phyloP scores from a whole-genome alignment of 2,113 vertebrate genomes.

The Synchiropus splendidus region DNA sequence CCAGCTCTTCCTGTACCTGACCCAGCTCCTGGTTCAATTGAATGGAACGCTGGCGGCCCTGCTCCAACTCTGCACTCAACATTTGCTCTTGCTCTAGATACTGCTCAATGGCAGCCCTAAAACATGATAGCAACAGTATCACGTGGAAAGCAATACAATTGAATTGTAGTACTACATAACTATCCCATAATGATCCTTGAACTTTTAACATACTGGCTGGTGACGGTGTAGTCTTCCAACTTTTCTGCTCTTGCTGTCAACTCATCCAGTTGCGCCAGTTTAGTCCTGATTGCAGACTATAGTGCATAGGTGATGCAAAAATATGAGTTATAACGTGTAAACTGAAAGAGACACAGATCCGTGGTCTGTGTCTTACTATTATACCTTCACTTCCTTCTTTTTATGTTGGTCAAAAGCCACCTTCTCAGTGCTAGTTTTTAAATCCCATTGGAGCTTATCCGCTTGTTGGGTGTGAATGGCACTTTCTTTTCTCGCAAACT shows the following conservation, averaged over 20 bases:
- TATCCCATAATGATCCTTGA: too few species aligned
- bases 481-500: constrained; percentile 69
- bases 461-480: constrained; percentile 72
- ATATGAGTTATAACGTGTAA: too few species aligned
- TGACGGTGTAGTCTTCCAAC: constrained; percentile 77
- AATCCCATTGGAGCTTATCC: constrained; percentile 78
- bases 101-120: constrained; percentile 69
- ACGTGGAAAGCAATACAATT: too few species aligned
- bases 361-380: background rate
- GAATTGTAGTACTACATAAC: too few species aligned
- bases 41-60: constrained; percentile 50
- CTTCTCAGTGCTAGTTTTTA: constrained; percentile 73
- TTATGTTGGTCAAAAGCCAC: constrained; percentile 73
- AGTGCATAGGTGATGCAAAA: background rate
- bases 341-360: too few species aligned
- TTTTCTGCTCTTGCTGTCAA: constrained; percentile 70
- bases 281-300: constrained; percentile 74
- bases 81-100: constrained; percentile 62
- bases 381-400: constrained; percentile 78
- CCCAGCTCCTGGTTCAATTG: constrained; percentile 76
- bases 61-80: constrained; percentile 66
- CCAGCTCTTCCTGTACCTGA: constrained; percentile 67
- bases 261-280: constrained; percentile 73
- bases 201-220: constrained; percentile 74
- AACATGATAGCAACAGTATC: background rate